Conservation (phyloP, 2,888 invertebrate genomes). For the Ichneumoninae sp. region DNA sequence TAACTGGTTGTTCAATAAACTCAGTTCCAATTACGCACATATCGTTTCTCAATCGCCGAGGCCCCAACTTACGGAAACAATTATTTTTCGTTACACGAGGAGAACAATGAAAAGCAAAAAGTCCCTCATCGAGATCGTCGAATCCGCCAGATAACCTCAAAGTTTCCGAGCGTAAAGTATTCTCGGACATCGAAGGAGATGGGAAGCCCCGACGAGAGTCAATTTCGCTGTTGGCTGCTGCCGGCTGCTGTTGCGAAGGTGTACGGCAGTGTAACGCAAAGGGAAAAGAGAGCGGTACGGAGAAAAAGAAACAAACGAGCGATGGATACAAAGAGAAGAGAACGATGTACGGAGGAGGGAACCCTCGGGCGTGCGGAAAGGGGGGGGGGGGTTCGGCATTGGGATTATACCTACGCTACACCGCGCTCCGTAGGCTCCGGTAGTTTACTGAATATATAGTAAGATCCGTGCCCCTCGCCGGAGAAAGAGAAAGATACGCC, state of each 20-base stretch:
- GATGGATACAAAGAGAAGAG: conserved; percentile 57
- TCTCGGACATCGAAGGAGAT: not conserved
- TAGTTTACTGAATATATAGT: conserved; percentile 4
- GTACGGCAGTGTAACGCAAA: conserved; percentile 2
- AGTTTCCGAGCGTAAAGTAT: not conserved
- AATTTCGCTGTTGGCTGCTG: conserved; percentile 25
- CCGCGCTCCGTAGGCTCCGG: conserved; percentile 37
- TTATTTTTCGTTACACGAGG: not conserved
- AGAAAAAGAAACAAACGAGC: conserved; percentile 48
- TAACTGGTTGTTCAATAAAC: conserved; percentile 12
- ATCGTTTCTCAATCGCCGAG: not conserved
- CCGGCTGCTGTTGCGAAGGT: conserved; percentile 20
- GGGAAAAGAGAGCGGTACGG: conserved; percentile 48
- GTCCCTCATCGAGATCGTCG: not conserved
- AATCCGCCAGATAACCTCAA: not conserved
- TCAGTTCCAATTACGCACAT: not conserved
- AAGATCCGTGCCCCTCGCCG: not conserved
- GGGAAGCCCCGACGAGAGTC: conserved; percentile 23
- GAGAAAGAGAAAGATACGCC: conserved; percentile 24
- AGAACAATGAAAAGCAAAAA: not conserved
- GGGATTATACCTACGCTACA: conserved; percentile 59
- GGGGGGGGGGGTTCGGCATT: conserved; percentile 62
- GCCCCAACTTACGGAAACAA: not conserved
- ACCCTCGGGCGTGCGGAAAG: conserved; percentile 21
- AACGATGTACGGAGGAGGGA: conserved; percentile 43